These are phyloP conservation scores for Benitochromis conjunctus DNA, from an alignment of 2,113 vertebrate genomes.

Conservation along the genomic window DNA sequence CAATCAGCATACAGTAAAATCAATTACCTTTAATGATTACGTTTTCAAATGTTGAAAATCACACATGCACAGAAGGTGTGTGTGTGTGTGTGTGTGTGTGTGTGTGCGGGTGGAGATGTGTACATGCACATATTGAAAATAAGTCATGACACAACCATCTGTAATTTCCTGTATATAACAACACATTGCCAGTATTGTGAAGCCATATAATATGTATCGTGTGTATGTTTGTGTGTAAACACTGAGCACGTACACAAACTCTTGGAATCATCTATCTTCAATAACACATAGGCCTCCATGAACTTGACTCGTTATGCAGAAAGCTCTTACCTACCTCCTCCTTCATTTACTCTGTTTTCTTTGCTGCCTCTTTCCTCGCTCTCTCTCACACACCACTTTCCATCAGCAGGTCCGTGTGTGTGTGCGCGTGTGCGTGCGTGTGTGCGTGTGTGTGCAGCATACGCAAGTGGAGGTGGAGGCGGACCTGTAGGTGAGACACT, in stretches of 20 bases:
- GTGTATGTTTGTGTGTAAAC: not conserved
- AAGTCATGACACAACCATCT: not conserved
- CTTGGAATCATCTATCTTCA: conserved; percentile 20
- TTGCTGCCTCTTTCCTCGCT: not conserved
- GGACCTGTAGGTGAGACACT: not conserved
- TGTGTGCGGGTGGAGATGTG: not conserved
- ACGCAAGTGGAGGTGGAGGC: not conserved
- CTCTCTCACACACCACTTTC: not conserved
- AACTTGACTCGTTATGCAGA: not conserved
- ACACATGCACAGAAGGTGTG: not conserved
- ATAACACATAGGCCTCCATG: not conserved
- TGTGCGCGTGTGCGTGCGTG: not conserved
- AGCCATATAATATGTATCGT: not conserved
- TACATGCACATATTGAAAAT: not conserved
- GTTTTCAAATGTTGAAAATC: not conserved
- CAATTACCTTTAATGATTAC: not conserved
- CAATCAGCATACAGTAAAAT: no score
- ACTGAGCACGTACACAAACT: not conserved
- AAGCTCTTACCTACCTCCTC: not conserved
- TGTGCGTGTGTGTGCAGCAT: not conserved
- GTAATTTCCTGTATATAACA: conserved; percentile 7
- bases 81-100: no score
- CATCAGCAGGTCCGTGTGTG: not conserved
- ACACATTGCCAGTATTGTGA: not conserved
- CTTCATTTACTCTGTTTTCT: not conserved